Base-by-base conservation (phyloP, 2,888 invertebrate species). In the Willowsia nigromaculata region DNA sequence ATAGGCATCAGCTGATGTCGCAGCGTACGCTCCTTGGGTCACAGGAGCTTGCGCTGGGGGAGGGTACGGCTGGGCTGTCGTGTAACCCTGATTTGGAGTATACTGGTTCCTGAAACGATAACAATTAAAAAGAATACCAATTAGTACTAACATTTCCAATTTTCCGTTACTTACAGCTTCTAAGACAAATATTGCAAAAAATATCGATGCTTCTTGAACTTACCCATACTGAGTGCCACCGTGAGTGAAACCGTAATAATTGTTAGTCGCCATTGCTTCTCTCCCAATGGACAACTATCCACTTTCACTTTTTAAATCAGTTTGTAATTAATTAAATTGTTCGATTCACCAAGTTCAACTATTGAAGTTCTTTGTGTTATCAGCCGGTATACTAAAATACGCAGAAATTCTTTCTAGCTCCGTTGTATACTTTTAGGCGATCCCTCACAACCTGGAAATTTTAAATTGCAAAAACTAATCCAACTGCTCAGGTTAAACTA, bases 211-310 rank as follows among this genome's bases (percentile, higher is more conserved):
- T 22, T 22, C 53, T 56, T n/a, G 5, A 13, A 95, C 96, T 95
- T 95, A 97, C 97, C 97, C 97, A 94, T 97, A 97, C 95, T 98
- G 98, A 94, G 97, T 97, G 94, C 97, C 97, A 94, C 97, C 97
- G 94, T 98, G 97, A 94, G 97, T 97, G 96, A 98, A 98, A 94
- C 97, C 97, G 94, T 97, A 97, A 95, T 98, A 98, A 96, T 98
- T 98, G 95, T 98, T 98, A 94, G 97, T 96, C 95, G 97, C 97
- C 97, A 97, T 96, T 91, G 11, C 59, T 27, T 25, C 4, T 18
- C 9, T 40, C 13, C 1, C 40, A 37, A 37, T n/a, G n/a, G n/a
- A n/a, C n/a, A n/a, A n/a, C n/a, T 11, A 18, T 25, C 22, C 71
- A 37, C 30, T 65, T 33, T 40, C n/a, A n/a, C n/a, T n/a, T n/a